Percentiles rank a stretch among this genome's conserved stretches.
Conservation (phyloP, 2,888 invertebrate genomes). For the Selenia dentaria region DNA sequence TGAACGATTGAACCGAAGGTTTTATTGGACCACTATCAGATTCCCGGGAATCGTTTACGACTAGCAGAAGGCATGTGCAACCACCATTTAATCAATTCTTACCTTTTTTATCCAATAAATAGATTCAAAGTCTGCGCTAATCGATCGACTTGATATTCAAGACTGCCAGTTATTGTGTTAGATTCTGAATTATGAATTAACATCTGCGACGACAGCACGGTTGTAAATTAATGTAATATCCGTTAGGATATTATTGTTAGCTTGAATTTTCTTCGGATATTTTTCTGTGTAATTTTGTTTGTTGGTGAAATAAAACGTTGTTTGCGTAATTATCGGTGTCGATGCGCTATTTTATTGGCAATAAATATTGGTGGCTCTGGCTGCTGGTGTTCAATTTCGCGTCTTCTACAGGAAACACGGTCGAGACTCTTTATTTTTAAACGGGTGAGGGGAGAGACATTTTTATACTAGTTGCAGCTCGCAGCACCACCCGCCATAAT, state of each 20-base stretch:
- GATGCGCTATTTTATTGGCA: constrained; percentile 66
- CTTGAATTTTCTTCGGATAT: constrained; percentile 53
- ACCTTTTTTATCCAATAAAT: constrained; percentile 21
- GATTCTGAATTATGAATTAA: constrained; percentile 48
- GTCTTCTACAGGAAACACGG: constrained; percentile 42
- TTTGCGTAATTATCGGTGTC: constrained; percentile 54
- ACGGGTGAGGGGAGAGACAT: too few relatives aligned
- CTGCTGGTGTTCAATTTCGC: constrained; percentile 46
- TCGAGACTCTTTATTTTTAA: constrained; percentile 61
- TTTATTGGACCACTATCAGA: constrained; percentile 54
- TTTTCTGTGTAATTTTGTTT: constrained; percentile 49
- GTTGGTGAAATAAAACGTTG: constrained; percentile 45
- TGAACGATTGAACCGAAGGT: constrained; percentile 51
- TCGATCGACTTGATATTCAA: constrained; percentile 4
- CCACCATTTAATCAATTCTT: constrained; percentile 38
- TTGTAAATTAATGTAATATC: constrained; percentile 63
- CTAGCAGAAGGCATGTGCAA: constrained; percentile 36
- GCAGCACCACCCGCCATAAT: too few relatives aligned
- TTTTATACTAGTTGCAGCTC: too few relatives aligned
- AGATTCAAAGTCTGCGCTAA: constrained; percentile 15
- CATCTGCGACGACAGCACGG: constrained; percentile 67
- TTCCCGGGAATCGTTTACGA: constrained; percentile 46
- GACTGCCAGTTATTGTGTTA: constrained; percentile 7
- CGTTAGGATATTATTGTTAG: constrained; percentile 71
- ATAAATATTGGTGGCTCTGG: constrained; percentile 72